Evolutionary conservation across 2,888 invertebrate species (phyloP).

Genomic region (Eueremaeus valkanovi): DNA sequence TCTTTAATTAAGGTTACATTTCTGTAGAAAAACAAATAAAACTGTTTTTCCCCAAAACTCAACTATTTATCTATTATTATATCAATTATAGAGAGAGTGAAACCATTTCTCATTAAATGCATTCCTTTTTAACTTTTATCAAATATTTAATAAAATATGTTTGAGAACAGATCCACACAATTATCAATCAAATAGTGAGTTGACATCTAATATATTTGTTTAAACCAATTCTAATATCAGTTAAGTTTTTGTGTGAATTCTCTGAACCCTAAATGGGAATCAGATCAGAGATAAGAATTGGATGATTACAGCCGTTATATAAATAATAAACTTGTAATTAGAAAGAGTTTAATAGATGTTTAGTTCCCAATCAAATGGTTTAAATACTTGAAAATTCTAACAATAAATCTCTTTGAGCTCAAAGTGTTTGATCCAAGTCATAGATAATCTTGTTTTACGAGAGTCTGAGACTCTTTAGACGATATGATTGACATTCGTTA

Average conservation of each 20-base stretch:
- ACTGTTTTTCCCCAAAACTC: no score
- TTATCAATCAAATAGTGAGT: neutral
- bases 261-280: neutral
- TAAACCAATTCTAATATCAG: neutral
- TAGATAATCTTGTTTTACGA: constrained; percentile 21
- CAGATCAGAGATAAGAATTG: neutral
- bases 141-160: neutral
- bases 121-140: neutral
- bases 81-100: neutral
- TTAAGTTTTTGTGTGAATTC: constrained; percentile 10
- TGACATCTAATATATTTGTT: constrained; percentile 27
- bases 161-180: neutral
- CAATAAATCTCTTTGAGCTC: neutral
- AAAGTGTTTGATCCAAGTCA: constrained; percentile 23
- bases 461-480: neutral
- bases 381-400: neutral
- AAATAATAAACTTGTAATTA: neutral
- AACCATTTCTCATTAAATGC: neutral
- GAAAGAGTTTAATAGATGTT: constrained; percentile 5
- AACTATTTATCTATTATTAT: no score
- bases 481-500: constrained; percentile 30
- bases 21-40: no score
- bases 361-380: neutral
- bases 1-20: no score
- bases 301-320: neutral